Evolutionary conservation across 2,113 vertebrate species (phyloP).

Genomic region (Colius striatus): DNA sequence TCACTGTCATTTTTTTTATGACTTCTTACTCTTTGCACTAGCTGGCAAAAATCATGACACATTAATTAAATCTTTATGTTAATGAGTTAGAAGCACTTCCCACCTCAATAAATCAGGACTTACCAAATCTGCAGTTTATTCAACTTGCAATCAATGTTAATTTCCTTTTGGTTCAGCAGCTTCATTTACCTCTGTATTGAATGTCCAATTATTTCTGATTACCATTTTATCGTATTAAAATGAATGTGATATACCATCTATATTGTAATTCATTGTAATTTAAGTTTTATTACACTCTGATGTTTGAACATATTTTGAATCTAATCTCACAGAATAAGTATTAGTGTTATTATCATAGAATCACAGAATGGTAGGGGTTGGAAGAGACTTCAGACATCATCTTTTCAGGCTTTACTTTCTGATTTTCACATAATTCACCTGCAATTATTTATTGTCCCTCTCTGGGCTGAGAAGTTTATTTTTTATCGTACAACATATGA

Average conservation of each 20-base stretch:
- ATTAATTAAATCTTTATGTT: conserved; percentile 72
- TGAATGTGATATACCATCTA: conserved; percentile 46
- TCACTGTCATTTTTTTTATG: conserved; percentile 42
- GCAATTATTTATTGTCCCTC: not conserved
- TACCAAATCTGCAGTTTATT: conserved; percentile 64
- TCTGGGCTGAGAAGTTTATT: not conserved
- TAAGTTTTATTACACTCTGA: conserved; percentile 27
- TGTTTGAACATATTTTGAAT: conserved; percentile 18
- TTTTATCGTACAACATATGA: not conserved
- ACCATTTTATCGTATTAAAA: conserved; percentile 59
- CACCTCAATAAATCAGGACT: conserved; percentile 66
- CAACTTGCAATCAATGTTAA: conserved; percentile 69
- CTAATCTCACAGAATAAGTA: not conserved
- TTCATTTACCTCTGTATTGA: conserved; percentile 66
- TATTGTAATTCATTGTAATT: conserved; percentile 39
- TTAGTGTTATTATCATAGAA: not conserved
- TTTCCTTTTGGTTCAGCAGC: conserved; percentile 67
- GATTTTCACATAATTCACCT: not conserved
- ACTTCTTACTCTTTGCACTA: conserved; percentile 39
- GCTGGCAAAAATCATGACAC: conserved; percentile 35
- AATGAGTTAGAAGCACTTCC: conserved; percentile 55
- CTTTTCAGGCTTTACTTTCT: not conserved
- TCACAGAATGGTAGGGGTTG: too few relatives aligned
- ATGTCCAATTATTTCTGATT: conserved; percentile 68
- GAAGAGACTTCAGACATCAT: too few relatives aligned